These are phyloP conservation scores for Myathropa florea DNA, from an alignment of 2,888 invertebrate species.

Conservation along the genomic window DNA sequence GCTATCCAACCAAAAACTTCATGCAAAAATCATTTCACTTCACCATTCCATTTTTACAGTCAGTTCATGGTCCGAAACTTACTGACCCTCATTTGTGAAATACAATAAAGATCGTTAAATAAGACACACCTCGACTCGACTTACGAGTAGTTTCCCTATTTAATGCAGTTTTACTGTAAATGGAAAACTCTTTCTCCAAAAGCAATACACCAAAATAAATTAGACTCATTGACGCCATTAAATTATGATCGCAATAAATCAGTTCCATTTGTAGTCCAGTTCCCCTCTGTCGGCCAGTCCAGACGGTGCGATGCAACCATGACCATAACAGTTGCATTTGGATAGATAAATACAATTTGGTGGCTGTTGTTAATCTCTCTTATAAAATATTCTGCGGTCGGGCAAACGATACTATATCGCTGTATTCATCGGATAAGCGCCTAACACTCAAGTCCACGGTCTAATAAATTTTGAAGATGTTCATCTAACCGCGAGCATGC, in stretches of 20 bases:
- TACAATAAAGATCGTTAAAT: not conserved
- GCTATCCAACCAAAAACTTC: too few species aligned
- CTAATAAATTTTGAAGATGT: constrained; percentile 66
- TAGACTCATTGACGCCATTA: not conserved
- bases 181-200: not conserved
- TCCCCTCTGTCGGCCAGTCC: not conserved
- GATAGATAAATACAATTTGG: constrained; percentile 29
- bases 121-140: not conserved
- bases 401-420: not conserved
- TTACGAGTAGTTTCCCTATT: not conserved
- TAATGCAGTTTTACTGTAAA: not conserved
- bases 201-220: constrained; percentile 15
- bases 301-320: constrained; percentile 12
- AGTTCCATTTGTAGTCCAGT: not conserved
- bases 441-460: constrained; percentile 57
- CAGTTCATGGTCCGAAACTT: not conserved
- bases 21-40: not conserved
- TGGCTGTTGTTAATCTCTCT: constrained; percentile 9
- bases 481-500: constrained; percentile 66
- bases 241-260: constrained; percentile 25
- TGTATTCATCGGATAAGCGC: constrained; percentile 16
- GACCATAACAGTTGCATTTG: constrained; percentile 37
- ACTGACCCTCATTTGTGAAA: not conserved
- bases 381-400: not conserved
- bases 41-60: not conserved